phyloP scores from a whole-genome alignment of 1,140 invertebrate genomes.

The Trypoxylus dichotomus region DNA sequence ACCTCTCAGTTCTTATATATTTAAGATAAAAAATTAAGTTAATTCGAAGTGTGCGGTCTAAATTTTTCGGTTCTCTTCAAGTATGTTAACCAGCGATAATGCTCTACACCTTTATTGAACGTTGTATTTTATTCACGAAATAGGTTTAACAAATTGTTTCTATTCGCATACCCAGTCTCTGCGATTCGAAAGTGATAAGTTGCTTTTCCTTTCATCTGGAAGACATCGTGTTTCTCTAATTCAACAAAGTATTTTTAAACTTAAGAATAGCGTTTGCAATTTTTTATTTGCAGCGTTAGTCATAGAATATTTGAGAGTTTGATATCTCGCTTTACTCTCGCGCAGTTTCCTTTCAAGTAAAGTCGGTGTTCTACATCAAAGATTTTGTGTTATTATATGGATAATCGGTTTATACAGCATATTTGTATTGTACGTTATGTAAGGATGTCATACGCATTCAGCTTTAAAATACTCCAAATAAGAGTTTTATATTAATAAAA shows the following conservation, averaged over 20 bases:
- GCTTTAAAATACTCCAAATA: not conserved
- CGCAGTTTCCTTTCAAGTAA: slow-evolving; percentile 1
- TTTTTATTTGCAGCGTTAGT: no score
- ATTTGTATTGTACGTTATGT: not conserved
- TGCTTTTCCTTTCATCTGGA: slow-evolving; percentile 1
- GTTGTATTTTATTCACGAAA: not conserved
- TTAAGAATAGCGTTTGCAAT: not conserved
- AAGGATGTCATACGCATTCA: not conserved
- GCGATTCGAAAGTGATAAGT: slow-evolving; percentile 1
- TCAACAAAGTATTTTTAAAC: not conserved
- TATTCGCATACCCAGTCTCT: not conserved
- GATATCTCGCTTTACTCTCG: not conserved
- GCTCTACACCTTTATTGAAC: no score
- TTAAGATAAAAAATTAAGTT: not conserved
- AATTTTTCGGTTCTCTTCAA: no score
- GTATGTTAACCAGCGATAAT: no score
- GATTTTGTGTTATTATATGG: not conserved
- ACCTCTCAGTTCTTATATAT: not conserved
- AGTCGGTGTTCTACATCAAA: not conserved
- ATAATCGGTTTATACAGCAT: no score
- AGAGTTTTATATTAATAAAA: no score
- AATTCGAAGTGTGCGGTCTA: no score
- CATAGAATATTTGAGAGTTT: not conserved
- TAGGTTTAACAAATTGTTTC: not conserved
- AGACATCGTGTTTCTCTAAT: not conserved